A percentile compares a stretch with the other conserved stretches of the same genome.
Evolutionary conservation across 35 echinoderm and acorn worm species (phyloP).

Genomic region (Lytechinus pictus): DNA sequence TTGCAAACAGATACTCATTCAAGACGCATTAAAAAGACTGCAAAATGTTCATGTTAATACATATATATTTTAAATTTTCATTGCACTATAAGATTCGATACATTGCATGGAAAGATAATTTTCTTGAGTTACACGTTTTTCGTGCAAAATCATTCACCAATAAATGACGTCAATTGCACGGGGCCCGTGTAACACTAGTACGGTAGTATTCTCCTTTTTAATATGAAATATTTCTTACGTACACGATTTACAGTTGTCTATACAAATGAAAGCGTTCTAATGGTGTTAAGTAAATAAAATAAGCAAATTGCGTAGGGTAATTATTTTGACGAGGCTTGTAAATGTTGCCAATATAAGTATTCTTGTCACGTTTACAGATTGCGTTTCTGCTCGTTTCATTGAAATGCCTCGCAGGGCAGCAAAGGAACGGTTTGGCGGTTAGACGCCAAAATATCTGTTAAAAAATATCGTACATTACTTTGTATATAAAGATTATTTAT

Average conservation of each 20-base stretch:
- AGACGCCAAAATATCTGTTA: no score
- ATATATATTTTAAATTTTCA: no score
- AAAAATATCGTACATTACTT: not conserved
- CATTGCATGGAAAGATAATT: no score
- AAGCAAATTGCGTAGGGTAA: not conserved
- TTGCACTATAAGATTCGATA: no score
- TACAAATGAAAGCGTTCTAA: not conserved
- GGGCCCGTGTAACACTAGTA: not conserved
- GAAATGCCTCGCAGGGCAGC: no score
- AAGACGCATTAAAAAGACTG: no score
- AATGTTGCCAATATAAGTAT: not conserved
- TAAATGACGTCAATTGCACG: not conserved
- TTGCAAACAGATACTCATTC: no score
- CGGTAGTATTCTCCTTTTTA: not conserved
- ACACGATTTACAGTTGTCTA: not conserved
- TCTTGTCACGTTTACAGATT: not conserved
- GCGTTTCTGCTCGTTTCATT: no score
- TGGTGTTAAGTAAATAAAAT: not conserved
- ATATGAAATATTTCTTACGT: not conserved
- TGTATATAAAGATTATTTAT: not conserved
- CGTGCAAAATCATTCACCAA: not conserved
- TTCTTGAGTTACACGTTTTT: not conserved
- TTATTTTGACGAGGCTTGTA: not conserved
- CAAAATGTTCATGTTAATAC: no score
- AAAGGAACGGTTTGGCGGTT: no score